These are phyloP conservation scores for Chrysogorgia sp. DNA, from an alignment of 92 coral and sea anemone species.

Conservation along the genomic window DNA sequence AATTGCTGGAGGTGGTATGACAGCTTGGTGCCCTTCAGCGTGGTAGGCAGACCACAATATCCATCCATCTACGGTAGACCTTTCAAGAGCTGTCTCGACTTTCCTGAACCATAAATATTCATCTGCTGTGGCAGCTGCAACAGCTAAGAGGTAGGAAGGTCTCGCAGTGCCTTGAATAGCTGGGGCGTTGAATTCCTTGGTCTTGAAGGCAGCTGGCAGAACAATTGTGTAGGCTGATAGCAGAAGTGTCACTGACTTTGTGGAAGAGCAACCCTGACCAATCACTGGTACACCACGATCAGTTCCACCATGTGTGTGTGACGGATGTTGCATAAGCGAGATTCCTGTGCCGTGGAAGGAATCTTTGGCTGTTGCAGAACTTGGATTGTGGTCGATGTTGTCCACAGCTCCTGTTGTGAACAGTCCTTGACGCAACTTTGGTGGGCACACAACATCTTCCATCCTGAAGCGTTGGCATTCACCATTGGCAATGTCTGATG, in stretches of 20 bases:
- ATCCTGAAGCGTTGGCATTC: conserved; percentile 50
- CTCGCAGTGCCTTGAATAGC: conserved; percentile 2
- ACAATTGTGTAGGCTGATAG: conserved; percentile 58
- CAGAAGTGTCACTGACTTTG: conserved; percentile 52
- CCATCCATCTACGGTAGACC: conserved; percentile 19
- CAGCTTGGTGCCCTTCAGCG: conserved; percentile 44
- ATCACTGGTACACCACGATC: conserved; percentile 54
- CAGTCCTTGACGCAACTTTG: conserved; percentile 50
- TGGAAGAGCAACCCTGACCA: conserved; percentile 40
- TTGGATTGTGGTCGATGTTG: conserved; percentile 70
- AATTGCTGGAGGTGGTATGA: conserved; percentile 45
- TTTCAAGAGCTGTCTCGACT: conserved; percentile 8
- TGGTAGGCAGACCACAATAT: conserved; percentile 63
- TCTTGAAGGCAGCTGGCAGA: conserved; percentile 55
- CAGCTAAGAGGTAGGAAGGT: not conserved
- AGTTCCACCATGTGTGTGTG: conserved; percentile 26
- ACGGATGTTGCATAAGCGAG: conserved; percentile 54
- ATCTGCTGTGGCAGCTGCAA: conserved; percentile 16
- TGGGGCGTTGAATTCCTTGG: conserved; percentile 39
- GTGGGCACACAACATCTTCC: conserved; percentile 62
- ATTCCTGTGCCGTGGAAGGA: conserved; percentile 63
- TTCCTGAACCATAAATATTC: conserved; percentile 14
- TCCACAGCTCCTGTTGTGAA: conserved; percentile 66
- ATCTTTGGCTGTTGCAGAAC: too few relatives aligned
- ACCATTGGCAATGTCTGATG: conserved; percentile 47